A percentile compares a stretch with the other conserved stretches of the same genome.
Conservation (phyloP, 2,113 vertebrate species). For the Menura novaehollandiae region DNA sequence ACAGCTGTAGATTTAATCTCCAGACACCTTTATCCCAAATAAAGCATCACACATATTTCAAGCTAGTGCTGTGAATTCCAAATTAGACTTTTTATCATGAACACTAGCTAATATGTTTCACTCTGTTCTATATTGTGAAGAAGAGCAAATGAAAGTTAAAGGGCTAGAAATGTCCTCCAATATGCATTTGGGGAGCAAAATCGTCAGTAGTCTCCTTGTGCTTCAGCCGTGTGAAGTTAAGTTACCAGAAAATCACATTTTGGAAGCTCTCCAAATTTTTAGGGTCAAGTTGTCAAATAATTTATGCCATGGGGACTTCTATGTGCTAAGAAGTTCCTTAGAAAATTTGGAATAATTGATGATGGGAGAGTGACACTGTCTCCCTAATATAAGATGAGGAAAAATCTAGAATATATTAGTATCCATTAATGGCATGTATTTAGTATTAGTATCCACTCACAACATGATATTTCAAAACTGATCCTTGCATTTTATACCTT, state of each 20-base stretch:
- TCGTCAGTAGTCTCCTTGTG: background rate
- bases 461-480: background rate
- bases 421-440: background rate
- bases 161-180: background rate
- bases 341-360: background rate
- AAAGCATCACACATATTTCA: conserved; percentile 12
- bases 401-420: background rate
- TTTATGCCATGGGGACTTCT: background rate
- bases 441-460: background rate
- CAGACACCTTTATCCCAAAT: background rate
- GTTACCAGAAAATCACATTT: background rate
- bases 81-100: background rate
- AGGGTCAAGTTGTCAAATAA: background rate
- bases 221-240: background rate
- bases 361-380: background rate
- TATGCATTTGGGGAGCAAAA: background rate
- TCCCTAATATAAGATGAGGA: background rate
- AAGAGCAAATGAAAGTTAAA: conserved; percentile 1
- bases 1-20: background rate
- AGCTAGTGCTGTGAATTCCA: background rate
- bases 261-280: background rate
- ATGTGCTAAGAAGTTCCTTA: background rate
- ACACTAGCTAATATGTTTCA: background rate
- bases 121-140: background rate
- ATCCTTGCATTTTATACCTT: background rate